Evolutionary conservation across 2,888 invertebrate species (phyloP).

Genomic region (Protonemura montana): DNA sequence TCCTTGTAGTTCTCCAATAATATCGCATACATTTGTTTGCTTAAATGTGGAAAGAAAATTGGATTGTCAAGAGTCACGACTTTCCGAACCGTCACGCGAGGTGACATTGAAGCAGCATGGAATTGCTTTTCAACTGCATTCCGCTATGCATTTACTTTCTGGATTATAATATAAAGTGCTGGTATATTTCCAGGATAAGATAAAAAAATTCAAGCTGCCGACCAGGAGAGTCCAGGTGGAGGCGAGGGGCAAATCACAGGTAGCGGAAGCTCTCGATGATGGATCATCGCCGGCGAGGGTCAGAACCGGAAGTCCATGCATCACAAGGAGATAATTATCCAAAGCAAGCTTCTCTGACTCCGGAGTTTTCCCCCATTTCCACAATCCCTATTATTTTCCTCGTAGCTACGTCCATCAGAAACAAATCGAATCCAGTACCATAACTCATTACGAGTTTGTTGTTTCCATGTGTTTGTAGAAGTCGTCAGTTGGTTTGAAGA

Average conservation of each 20-base stretch:
- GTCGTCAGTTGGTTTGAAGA: neutral
- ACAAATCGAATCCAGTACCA: neutral
- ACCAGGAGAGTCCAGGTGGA: conserved; percentile 16
- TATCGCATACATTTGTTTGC: conserved; percentile 8
- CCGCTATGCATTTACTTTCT: neutral
- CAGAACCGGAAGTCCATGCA: conserved; percentile 47
- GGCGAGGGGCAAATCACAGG: conserved; percentile 43
- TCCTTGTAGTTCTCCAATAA: conserved; percentile 13
- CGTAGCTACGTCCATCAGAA: neutral
- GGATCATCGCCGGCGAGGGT: conserved; percentile 44
- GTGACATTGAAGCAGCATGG: neutral
- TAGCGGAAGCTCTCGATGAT: conserved; percentile 46
- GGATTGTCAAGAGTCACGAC: conserved; percentile 22
- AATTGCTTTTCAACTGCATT: neutral
- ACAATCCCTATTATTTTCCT: neutral
- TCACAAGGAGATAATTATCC: conserved; percentile 46
- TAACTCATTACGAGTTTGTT: neutral
- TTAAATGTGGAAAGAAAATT: conserved; percentile 13
- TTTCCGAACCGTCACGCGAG: neutral
- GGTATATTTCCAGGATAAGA: neutral
- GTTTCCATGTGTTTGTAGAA: conserved; percentile 1
- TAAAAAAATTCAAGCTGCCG: neutral
- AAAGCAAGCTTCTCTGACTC: conserved; percentile 39
- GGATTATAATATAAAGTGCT: neutral
- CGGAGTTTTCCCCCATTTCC: conserved; percentile 23